phyloP scores from a whole-genome alignment of 1,140 invertebrate genomes.

The Eupristina koningsbergeri region DNA sequence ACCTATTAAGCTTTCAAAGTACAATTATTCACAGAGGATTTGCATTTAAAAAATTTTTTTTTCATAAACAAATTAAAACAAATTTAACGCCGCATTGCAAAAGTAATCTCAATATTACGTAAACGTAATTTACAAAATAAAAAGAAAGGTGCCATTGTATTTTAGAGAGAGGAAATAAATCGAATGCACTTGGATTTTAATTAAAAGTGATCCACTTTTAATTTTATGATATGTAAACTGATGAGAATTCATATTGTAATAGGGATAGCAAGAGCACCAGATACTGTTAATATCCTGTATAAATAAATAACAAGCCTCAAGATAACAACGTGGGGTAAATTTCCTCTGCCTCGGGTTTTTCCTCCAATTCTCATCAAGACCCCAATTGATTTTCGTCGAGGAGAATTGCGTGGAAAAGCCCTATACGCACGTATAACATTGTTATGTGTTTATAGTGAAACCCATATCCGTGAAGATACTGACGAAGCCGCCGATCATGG shows the following conservation, averaged over 20 bases:
- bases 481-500: slow-evolving; percentile 81
- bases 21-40: background rate
- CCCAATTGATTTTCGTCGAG: background rate
- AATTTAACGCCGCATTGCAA: background rate
- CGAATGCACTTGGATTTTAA: too few species aligned
- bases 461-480: slow-evolving; percentile 83
- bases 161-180: too few species aligned
- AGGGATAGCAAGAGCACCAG: background rate
- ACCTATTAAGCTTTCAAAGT: background rate
- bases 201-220: too few species aligned
- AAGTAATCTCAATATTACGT: background rate
- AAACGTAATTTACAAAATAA: too few species aligned
- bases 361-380: background rate
- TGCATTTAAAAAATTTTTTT: background rate
- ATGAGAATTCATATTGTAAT: background rate
- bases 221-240: too few species aligned
- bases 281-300: background rate
- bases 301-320: background rate
- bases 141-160: too few species aligned
- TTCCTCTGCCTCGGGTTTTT: background rate
- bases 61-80: background rate
- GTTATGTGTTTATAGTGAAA: slow-evolving; percentile 76
- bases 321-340: background rate
- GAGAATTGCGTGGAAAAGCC: background rate
- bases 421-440: slow-evolving; percentile 6